Conservation (phyloP, 2,113 vertebrate species). For the cattle (Bos taurus) region DNA sequence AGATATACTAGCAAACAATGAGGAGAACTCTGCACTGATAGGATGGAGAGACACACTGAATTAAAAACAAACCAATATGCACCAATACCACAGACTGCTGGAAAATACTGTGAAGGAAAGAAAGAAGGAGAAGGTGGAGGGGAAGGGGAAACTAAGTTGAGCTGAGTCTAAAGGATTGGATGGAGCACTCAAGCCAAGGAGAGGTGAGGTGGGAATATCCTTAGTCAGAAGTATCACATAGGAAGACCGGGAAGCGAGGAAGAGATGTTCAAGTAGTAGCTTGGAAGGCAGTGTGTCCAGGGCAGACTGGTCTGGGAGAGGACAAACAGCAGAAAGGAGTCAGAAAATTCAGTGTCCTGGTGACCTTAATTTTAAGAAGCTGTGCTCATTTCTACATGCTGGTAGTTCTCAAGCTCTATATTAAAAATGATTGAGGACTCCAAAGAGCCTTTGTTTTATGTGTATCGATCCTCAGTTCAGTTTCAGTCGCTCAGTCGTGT, state of each 20-base stretch:
- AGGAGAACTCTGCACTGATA: neutral
- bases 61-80: neutral
- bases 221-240: accelerated
- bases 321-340: neutral
- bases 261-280: neutral
- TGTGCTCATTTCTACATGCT: neutral
- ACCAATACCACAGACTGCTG: neutral
- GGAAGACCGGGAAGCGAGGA: neutral
- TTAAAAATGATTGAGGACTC: neutral
- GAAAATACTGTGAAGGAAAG: neutral
- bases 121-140: neutral
- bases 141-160: neutral
- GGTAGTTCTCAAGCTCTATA: neutral
- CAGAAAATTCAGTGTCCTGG: neutral
- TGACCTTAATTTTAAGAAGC: neutral
- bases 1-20: neutral
- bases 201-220: neutral
- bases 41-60: neutral
- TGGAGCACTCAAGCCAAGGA: neutral
- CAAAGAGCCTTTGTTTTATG: neutral
- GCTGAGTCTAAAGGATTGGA: neutral
- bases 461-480: neutral
- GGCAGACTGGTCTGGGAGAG: neutral
- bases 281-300: neutral
- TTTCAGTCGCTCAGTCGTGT: no score